These are phyloP conservation scores for Amphiprion percula DNA, from an alignment of 2,113 vertebrate genomes.

Conservation along the genomic window DNA sequence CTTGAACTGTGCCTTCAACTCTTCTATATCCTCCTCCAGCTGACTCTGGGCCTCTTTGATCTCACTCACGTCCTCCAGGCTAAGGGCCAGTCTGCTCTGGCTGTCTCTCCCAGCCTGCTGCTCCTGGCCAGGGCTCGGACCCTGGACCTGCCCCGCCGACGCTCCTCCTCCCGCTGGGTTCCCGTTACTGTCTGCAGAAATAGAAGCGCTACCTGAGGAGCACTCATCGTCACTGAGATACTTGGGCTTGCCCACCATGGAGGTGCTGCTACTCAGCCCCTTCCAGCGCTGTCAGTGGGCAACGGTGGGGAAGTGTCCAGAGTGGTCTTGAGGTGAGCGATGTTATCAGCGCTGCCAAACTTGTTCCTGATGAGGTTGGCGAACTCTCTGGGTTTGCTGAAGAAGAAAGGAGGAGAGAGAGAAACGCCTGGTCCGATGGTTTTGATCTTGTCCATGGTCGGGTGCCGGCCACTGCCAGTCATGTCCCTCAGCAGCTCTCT, in stretches of 20 bases:
- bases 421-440: constrained; percentile 93
- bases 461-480: constrained; percentile 90
- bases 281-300: constrained; percentile 86
- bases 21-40: constrained; percentile 93
- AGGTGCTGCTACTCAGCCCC: constrained; percentile 91
- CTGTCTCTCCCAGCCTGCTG: constrained; percentile 78
- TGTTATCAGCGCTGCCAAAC: constrained; percentile 97
- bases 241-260: constrained; percentile 92
- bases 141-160: constrained; percentile 45
- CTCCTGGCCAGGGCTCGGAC: constrained; percentile 79
- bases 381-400: constrained; percentile 95
- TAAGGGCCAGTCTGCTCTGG: constrained; percentile 72
- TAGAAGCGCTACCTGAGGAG: constrained; percentile 91
- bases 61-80: constrained; percentile 91
- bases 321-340: constrained; percentile 91
- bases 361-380: constrained; percentile 97
- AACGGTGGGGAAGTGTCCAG: constrained; percentile 84
- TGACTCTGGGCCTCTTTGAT: constrained; percentile 92
- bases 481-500: constrained; percentile 92
- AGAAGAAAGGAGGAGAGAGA: constrained; percentile 91
- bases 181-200: constrained; percentile 92
- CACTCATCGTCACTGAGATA: constrained; percentile 95
- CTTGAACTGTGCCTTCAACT: constrained; percentile 91
- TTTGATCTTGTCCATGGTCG: constrained; percentile 94
- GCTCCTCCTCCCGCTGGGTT: neutral